phyloP scores from a whole-genome alignment of 2,888 invertebrate species.

The Drosophila fulvimacula region DNA sequence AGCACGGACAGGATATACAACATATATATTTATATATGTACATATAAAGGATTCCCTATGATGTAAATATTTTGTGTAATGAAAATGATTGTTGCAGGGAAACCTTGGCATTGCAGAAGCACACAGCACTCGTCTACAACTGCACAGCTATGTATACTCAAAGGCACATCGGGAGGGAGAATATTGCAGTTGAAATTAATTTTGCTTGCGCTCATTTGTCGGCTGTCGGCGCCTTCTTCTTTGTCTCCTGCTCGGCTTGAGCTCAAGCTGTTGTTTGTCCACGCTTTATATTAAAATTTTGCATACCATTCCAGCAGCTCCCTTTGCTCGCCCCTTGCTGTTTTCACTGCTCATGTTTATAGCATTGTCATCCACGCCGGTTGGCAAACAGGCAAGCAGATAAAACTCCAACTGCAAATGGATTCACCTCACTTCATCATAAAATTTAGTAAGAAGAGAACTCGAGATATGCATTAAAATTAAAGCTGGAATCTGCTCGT shows the following conservation, averaged over 20 bases:
- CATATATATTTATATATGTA: neutral
- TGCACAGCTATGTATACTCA: neutral
- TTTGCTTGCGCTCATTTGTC: constrained; percentile 56
- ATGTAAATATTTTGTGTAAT: constrained; percentile 6
- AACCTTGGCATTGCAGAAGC: constrained; percentile 13
- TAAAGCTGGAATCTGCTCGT: neutral
- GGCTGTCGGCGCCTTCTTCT: constrained; percentile 43
- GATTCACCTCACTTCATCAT: constrained; percentile 49
- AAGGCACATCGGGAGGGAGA: constrained; percentile 18
- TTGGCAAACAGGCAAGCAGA: constrained; percentile 10
- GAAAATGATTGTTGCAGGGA: constrained; percentile 27
- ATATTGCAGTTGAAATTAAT: constrained; percentile 60
- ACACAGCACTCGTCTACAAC: neutral
- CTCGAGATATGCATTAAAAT: neutral
- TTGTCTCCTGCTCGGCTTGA: constrained; percentile 19
- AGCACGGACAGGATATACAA: neutral
- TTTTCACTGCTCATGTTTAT: constrained; percentile 55
- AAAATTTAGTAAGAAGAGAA: too few species aligned
- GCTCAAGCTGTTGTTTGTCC: constrained; percentile 25
- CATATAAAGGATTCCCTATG: constrained; percentile 14
- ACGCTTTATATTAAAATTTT: constrained; percentile 52
- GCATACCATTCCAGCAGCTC: constrained; percentile 18
- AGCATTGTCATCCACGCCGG: constrained; percentile 50
- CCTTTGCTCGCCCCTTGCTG: neutral
- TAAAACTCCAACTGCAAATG: constrained; percentile 47